Evolutionary conservation across 2,113 vertebrate species (phyloP), one percentile per base, ranked within the genome.

Genomic region (Choloepus hoffmanni): DNA sequence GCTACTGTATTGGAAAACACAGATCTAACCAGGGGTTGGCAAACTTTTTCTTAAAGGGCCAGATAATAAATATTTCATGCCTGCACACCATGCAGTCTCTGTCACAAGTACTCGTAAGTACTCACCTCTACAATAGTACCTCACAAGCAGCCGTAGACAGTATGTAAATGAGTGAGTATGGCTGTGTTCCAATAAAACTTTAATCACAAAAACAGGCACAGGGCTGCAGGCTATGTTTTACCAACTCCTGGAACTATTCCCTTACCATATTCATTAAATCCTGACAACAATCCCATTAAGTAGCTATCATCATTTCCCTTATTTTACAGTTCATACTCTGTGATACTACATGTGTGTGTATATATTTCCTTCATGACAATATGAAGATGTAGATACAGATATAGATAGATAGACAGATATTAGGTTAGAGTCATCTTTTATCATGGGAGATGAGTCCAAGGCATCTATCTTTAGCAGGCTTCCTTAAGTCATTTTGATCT

Each of bases 41-140:
- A 84, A 72, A 58, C 72, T 63, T 84, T 74, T 94, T 88, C 28
- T 62, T 78, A 21, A 81, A 36, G 18, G 73, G 10, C 62, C 74
- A 95, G 24, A 76, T 83, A 68, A 30, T 85, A 82, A 90, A 36
- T 96, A 82, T 62, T 33, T 90, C 55, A 91, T 24, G 28, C 36
- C 83, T 83, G 53, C 2, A 53, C 55, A 73, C 40, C 40, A 2
- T 53, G 36, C 63, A 78, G 24, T 72, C 48, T 92, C 74, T 77
- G 18, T 82, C 81, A 23, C 50, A 92, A 30, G 33, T 93, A 70
- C 43, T 63, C n/a, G 36, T 36, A 36, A 36, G 36, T 36, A 36
- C 36, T 36, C 36, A 30, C 3, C 68, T 78, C 36, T 86, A 23
- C 67, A 36, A 43, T 65, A 15, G 30, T 23, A 77, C 24, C 11